phyloP scores from a whole-genome alignment of 2,888 invertebrate species.

The Meteorus cinctellus region DNA sequence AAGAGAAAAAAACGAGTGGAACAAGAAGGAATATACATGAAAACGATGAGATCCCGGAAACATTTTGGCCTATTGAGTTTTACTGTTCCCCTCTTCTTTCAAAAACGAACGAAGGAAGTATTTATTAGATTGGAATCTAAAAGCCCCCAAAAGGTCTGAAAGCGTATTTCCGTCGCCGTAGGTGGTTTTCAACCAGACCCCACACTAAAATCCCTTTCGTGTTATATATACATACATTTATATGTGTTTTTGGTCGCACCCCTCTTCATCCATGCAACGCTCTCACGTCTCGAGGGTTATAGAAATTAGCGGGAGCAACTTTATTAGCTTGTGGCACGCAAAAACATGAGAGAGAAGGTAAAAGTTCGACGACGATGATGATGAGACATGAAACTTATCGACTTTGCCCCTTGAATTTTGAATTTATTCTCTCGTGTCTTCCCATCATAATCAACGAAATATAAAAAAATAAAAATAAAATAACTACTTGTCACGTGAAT shows the following conservation, averaged over 20 bases:
- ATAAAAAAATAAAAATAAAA: neutral
- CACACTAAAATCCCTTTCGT: neutral
- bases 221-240: conserved; percentile 2
- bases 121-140: conserved; percentile 69
- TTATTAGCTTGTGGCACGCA: conserved; percentile 65
- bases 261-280: conserved; percentile 26
- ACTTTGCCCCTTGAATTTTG: conserved; percentile 21
- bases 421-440: conserved; percentile 29
- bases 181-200: conserved; percentile 55
- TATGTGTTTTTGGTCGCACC: conserved; percentile 14
- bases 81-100: conserved; percentile 21
- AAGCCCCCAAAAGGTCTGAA: conserved; percentile 61
- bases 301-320: conserved; percentile 66
- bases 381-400: neutral
- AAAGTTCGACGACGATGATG: conserved; percentile 16
- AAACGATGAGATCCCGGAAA: conserved; percentile 47
- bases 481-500: neutral
- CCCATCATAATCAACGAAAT: conserved; percentile 20
- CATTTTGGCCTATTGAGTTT: conserved; percentile 48
- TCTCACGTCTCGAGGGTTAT: conserved; percentile 57
- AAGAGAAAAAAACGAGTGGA: conserved; percentile 28
- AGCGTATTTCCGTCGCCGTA: conserved; percentile 68
- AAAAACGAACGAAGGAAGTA: conserved; percentile 59
- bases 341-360: conserved; percentile 28
- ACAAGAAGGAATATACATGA: conserved; percentile 21